Evolutionary conservation across 2,797 vertebrate genomes (phyloP), one percentile per base, ranked within the genome.

Genomic region (Salarias fasciatus): DNA sequence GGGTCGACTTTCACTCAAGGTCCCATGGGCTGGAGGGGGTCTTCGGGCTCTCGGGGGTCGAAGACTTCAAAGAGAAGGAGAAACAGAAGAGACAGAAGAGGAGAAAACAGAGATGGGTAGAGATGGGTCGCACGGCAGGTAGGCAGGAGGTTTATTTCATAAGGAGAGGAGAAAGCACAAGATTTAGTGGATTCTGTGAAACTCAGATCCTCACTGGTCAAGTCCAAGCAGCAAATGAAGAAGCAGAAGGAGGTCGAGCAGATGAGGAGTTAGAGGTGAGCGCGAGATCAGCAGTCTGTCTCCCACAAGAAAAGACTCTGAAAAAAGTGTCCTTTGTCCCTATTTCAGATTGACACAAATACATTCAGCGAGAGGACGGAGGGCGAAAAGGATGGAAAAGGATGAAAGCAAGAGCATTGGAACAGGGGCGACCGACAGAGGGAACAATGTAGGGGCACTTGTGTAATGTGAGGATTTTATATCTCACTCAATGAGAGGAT

Each of bases 31-130:
- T 92, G 65, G 65, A 41, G 47, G 92, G 91, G 86, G 88, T 93
- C 91, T 91, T 88, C 85, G 91, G 91, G 86, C 91, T 93, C 92
- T 93, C 92, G 0, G 87, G 86, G 87, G 87, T 87, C 24, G 92
- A 90, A 88, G 93, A 92, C 93, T 94, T 94, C 87, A 91, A 79
- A 90, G 84, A 93, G 69, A 89, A 51, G 86, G 85, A 91, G 84
- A 92, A 85, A 94, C 80, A 93, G 44, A 92, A 92, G 85, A 93
- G 75, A 94, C 87, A 89, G 85, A 79, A 92, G 87, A 80, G 90
- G 86, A 93, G 9, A 35, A 91, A 91, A 93, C 83, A 94, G 58
- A 92, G 86, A 91, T 91, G 91, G 89, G 83, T 84, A 91, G 91
- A 91, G 88, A 86, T 88, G 90, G 89, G 71, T 89, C 56, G 85